Evolutionary conservation across 2,888 invertebrate species (phyloP).

Genomic region (Sphaeridia pumilis): DNA sequence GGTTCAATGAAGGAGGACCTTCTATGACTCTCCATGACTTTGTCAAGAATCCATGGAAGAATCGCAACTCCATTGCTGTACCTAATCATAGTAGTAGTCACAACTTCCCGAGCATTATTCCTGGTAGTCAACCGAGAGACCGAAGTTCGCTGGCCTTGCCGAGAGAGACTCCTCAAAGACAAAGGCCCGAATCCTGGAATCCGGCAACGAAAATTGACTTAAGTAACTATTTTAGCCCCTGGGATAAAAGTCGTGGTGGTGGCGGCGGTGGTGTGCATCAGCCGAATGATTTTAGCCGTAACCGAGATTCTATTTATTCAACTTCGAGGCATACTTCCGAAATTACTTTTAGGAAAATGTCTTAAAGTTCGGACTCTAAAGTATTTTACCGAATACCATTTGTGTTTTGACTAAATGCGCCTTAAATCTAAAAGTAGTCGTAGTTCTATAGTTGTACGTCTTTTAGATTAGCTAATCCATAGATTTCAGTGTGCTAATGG

Average conservation of each 20-base stretch:
- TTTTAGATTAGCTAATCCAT: too few relatives aligned
- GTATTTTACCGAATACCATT: too few relatives aligned
- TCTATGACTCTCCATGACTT: constrained; percentile 28
- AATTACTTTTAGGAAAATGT: constrained; percentile 29
- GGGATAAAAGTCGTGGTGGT: constrained; percentile 23
- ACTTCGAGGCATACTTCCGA: constrained; percentile 31
- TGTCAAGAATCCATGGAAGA: constrained; percentile 26
- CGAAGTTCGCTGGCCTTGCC: too few relatives aligned
- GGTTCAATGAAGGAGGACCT: constrained; percentile 6
- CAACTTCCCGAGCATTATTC: neutral
- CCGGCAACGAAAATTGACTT: constrained; percentile 1
- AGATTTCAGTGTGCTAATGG: too few relatives aligned
- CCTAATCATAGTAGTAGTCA: neutral
- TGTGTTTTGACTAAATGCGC: too few relatives aligned
- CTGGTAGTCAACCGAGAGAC: neutral
- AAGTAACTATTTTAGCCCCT: neutral
- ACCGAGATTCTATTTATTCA: constrained; percentile 16
- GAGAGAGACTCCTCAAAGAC: too few relatives aligned
- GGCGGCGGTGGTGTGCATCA: constrained; percentile 5
- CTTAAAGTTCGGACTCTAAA: neutral
- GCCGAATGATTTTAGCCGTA: neutral
- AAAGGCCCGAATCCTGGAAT: neutral
- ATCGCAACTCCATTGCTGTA: neutral
- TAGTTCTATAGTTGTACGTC: too few relatives aligned
- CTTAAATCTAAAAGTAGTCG: too few relatives aligned